Percentiles rank a stretch among this genome's conserved stretches.
Evolutionary conservation across 2,888 invertebrate genomes (phyloP).

Genomic region (Protodeltote pygarga): DNA sequence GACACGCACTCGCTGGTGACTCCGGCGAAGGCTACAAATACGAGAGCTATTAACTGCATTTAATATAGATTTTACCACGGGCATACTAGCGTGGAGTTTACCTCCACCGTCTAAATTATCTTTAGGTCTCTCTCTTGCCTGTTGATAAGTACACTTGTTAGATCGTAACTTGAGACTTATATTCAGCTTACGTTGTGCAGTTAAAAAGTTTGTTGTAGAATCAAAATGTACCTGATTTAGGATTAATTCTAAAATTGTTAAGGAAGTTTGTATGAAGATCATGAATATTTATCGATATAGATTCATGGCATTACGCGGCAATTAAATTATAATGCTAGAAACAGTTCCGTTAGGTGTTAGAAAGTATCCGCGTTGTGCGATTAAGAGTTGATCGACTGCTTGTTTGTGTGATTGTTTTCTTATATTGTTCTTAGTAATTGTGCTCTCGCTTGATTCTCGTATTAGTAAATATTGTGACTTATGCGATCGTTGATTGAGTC

Average conservation of each 20-base stretch:
- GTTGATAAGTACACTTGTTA: slow-evolving; percentile 58
- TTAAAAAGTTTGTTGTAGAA: slow-evolving; percentile 55
- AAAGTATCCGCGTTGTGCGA: slow-evolving; percentile 49
- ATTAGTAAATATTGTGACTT: slow-evolving; percentile 59
- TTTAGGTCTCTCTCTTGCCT: slow-evolving; percentile 75
- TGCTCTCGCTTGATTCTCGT: slow-evolving; percentile 65
- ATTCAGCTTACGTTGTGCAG: slow-evolving; percentile 58
- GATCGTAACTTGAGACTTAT: slow-evolving; percentile 54
- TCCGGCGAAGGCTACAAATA: slow-evolving; percentile 77
- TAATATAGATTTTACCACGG: slow-evolving; percentile 51
- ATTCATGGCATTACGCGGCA: slow-evolving; percentile 34
- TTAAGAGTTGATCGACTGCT: slow-evolving; percentile 51
- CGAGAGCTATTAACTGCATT: slow-evolving; percentile 72
- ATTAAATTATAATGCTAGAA: slow-evolving; percentile 51
- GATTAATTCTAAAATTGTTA: slow-evolving; percentile 61
- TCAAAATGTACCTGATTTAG: slow-evolving; percentile 80
- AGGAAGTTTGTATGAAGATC: slow-evolving; percentile 54
- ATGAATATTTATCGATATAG: slow-evolving; percentile 41
- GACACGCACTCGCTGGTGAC: slow-evolving; percentile 65
- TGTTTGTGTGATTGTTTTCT: slow-evolving; percentile 55
- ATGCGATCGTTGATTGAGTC: slow-evolving; percentile 66
- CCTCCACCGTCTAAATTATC: slow-evolving; percentile 59
- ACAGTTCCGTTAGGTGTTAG: slow-evolving; percentile 49
- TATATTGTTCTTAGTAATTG: slow-evolving; percentile 55
- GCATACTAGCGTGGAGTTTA: slow-evolving; percentile 57